phyloP scores from a whole-genome alignment of 1,140 invertebrate species.

The Dendroctonus valens region DNA sequence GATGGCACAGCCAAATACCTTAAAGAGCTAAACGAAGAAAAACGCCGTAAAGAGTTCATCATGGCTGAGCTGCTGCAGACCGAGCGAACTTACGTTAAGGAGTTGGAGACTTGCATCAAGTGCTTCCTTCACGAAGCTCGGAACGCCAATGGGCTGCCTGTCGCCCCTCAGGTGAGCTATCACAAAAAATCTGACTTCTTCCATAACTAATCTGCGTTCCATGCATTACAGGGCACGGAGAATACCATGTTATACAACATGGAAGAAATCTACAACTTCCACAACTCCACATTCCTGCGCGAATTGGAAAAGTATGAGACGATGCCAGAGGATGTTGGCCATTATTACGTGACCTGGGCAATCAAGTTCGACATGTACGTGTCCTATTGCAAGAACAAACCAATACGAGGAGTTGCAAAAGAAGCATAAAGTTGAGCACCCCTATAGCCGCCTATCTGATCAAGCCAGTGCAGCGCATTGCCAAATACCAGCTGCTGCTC shows the following conservation, averaged over 20 bases:
- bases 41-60: slow-evolving; percentile 95
- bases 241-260: slow-evolving; percentile 97
- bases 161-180: slow-evolving; percentile 51
- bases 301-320: slow-evolving; percentile 98
- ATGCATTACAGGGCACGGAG: slow-evolving; percentile 67
- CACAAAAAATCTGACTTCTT: no score
- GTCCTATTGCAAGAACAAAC: slow-evolving; percentile 99
- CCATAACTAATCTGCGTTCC: not conserved
- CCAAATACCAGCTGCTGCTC: slow-evolving; percentile 96
- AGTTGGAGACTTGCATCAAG: slow-evolving; percentile 92
- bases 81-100: slow-evolving; percentile 97
- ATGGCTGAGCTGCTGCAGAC: slow-evolving; percentile 98
- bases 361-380: slow-evolving; percentile 98
- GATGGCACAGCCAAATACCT: slow-evolving; percentile 63
- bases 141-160: slow-evolving; percentile 63
- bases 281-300: slow-evolving; percentile 91
- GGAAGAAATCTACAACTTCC: slow-evolving; percentile 96
- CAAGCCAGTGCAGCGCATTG: slow-evolving; percentile 98
- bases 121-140: slow-evolving; percentile 86
- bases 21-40: slow-evolving; percentile 90
- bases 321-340: slow-evolving; percentile 98
- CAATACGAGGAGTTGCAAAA: slow-evolving; percentile 89
- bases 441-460: slow-evolving; percentile 96
- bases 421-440: slow-evolving; percentile 86
- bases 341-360: slow-evolving; percentile 99